Base-by-base conservation (phyloP, 2,888 invertebrate genomes). In the Philonicus albiceps region DNA sequence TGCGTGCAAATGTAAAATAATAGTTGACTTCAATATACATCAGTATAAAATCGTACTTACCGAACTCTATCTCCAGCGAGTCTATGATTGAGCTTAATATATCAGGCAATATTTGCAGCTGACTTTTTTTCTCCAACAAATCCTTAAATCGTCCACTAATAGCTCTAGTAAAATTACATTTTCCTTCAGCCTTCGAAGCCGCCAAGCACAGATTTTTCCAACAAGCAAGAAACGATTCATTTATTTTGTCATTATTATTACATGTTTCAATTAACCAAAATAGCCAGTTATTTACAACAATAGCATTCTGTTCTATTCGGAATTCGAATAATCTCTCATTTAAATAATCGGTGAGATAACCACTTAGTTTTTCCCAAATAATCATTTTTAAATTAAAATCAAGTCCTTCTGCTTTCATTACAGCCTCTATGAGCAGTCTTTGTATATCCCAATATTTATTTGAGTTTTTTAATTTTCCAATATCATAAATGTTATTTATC, bases 211-310 rank as follows among this genome's bases (percentile, higher is more conserved):
- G 86, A 49, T 90, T 90, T 0, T 90, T 90, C 91, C 91, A 91
- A 3, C 89, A 86, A 6, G 89, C 88, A 83, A 90, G 90, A 87
- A 91, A 91, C 16, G 78, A 27, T 8, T 88, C 87, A 86, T 90
- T 90, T 8, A 91, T 19, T 16, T 30, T 43, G 27, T 76, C 55
- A 27, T 40, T 19, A 11, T 22, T 64, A 22, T 34, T 88, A 49
- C 89, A 89, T 0, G 89, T 88, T 13, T 90, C 90, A 8, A 92
- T 80, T 0, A 92, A 92, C 92, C 92, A 92, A 2, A 91, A 34
- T 0, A 91, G 89, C 91, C 91, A 92, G 0, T 88, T 88, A 78
- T 91, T 90, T 83, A 92, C 27, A 11, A 90, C 74, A 3, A 78
- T 49, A 0, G 90, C 89, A 88, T 89, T 89, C 19, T 89, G 89